phyloP scores from a whole-genome alignment of 2,797 vertebrate genomes.

The Hemibagrus guttatus region DNA sequence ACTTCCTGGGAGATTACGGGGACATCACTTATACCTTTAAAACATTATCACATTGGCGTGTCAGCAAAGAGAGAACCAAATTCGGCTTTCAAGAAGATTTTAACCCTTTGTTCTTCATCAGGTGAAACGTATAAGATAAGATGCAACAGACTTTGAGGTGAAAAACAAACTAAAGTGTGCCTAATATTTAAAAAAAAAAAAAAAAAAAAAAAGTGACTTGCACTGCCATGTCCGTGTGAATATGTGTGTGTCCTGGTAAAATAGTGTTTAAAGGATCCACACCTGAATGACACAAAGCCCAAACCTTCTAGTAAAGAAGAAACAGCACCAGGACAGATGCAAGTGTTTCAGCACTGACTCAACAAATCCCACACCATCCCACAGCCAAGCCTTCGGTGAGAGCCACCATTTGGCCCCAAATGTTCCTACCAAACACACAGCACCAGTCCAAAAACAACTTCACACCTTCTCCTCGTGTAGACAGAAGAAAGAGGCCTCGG shows the following conservation, averaged over 20 bases:
- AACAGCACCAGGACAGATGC: conserved; percentile 7
- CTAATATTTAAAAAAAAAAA: not conserved
- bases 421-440: conserved; percentile 25
- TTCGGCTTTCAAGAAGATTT: not conserved
- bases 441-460: conserved; percentile 14
- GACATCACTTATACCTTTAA: not conserved
- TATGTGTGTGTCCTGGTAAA: not conserved
- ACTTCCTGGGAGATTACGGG: not conserved
- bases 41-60: not conserved
- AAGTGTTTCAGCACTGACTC: conserved; percentile 18
- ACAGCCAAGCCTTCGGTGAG: not conserved
- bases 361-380: conserved; percentile 22
- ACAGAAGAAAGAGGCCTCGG: not conserved
- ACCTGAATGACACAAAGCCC: not conserved
- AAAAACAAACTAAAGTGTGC: not conserved
- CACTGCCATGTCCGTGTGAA: not conserved
- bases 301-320: not conserved
- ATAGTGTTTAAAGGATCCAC: not conserved
- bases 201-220: not conserved
- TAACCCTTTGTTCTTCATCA: not conserved
- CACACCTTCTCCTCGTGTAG: not conserved
- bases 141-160: not conserved
- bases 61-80: not conserved
- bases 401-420: conserved; percentile 2
- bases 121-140: not conserved